Evolutionary conservation across 2,888 invertebrate species (phyloP), one percentile per base, ranked within the genome.

Genomic region (Apotomis capreana): DNA sequence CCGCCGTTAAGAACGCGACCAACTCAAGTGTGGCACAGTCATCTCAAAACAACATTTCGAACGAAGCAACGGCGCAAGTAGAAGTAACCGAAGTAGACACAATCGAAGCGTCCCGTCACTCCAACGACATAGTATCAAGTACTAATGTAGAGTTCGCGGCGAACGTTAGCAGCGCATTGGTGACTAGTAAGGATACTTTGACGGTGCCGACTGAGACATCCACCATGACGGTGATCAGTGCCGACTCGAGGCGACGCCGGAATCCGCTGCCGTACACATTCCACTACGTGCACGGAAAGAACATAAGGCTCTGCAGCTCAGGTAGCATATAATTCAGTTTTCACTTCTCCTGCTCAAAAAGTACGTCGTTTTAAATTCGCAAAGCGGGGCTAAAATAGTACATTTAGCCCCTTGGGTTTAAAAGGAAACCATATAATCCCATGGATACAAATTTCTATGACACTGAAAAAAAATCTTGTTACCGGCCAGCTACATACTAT

Each of bases 241-340:
- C 77, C 3, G 78, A 79, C 40, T 55, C 74, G 6, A 76, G 76
- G 13, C 77, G 89, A 57, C 90, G 87, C 0, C 89, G 92, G 70
- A 87, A 88, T 4, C 87, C 92, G 13, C 74, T 89, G 49, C 93
- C 92, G 1, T 96, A 95, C 78, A 96, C 96, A 60, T 97, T 97
- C 83, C 96, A 97, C 80, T 96, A 96, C 77, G 94, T 96, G 78
- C 97, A 97, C 82, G 98, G 98, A 0, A 94, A 96, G 78, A 97
- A 98, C 88, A 95, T 98, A 54, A 95, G 95, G 76, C 91, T 97
- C 5, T 89, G 87, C 75, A 91, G 91, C 74, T 92, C 91, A 71
- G 89, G 92, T 89, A 71, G 40, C 3, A 40, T 40, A 40, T 40
- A 6, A 6, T 6, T 40, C 6, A 40, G 40, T 40, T n/a, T n/a